Evolutionary conservation across 2,113 vertebrate genomes (phyloP), one percentile per base, ranked within the genome.

Genomic region (Nematolebias whitei): DNA sequence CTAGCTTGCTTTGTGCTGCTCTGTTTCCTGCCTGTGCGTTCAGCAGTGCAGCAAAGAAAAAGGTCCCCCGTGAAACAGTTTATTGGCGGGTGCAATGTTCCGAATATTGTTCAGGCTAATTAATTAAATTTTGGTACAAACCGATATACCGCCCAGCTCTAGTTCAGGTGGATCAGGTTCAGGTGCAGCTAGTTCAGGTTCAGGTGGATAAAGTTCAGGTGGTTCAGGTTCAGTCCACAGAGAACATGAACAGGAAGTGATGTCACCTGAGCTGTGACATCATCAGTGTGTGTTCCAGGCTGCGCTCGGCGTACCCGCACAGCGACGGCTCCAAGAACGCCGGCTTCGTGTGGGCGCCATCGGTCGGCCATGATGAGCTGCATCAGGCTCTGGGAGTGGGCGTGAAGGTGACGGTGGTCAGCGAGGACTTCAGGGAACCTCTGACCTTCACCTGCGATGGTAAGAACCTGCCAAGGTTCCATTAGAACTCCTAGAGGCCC

Each of bases 361-460:
- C 93, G 0, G 94, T 96, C 7, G 92, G 89, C 12, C 89, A 85
- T 0, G 94, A 96, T 39, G 94, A 96, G 0, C 93, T 94, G 49
- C 95, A 95, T 63, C 93, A 93, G 23, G 94, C 92, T 12, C 93
- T 93, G 1, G 96, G 95, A 0, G 84, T 94, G 74, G 94, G 94
- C 79, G 89, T 98, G 75, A 98, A 96, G 88, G 95, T 99, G 85
- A 96, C 95, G 0, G 93, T 98, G 62, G 7, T 94, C 76, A 93
- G 94, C 1, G 91, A 94, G 40, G 90, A 90, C 83, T 90, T 96
- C 71, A 86, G 82, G 59, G 96, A 98, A 51, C 95, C 96, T 0
- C 93, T 98, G 63, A 96, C 95, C 77, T 99, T 98, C 78, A 98
- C 96, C 88, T 98, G 97, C 8, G 96, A 99, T 57, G 94, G 97